Conservation (phyloP, 1,140 invertebrate species). For the Pachyrhynchus sulphureomaculatus region DNA sequence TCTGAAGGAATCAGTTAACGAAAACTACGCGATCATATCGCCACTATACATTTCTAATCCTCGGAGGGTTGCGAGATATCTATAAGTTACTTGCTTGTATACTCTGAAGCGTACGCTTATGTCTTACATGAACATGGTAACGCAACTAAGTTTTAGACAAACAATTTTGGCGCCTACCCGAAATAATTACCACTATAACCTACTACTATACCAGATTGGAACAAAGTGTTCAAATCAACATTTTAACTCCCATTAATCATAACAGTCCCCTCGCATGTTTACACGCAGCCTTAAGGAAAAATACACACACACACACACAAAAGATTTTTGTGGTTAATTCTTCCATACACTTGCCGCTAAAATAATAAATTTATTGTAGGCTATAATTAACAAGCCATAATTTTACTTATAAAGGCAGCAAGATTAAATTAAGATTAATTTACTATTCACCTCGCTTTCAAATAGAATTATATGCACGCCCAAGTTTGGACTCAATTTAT, state of each 20-base stretch:
- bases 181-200: too few relatives aligned
- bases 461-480: slow-evolving; percentile 35
- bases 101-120: too few relatives aligned
- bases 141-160: too few relatives aligned
- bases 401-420: slow-evolving; percentile 31
- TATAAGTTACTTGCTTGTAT: too few relatives aligned
- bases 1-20: too few relatives aligned
- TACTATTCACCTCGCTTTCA: slow-evolving; percentile 34
- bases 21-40: too few relatives aligned
- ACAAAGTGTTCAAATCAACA: too few relatives aligned
- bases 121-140: too few relatives aligned
- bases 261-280: slow-evolving; percentile 1
- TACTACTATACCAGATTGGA: too few relatives aligned
- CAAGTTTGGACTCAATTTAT: slow-evolving; percentile 14
- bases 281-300: slow-evolving; percentile 14
- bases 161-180: too few relatives aligned
- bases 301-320: slow-evolving; percentile 4
- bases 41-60: too few relatives aligned
- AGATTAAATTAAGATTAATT: slow-evolving; percentile 36
- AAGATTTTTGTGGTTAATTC: slow-evolving; percentile 29
- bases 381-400: slow-evolving; percentile 36
- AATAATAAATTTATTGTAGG: slow-evolving; percentile 33
- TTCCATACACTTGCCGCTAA: slow-evolving; percentile 21
- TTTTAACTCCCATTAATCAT: slow-evolving; percentile 15
- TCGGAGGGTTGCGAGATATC: too few relatives aligned